phyloP scores from a whole-genome alignment of 2,888 invertebrate genomes.

The Drosophila prolongata region DNA sequence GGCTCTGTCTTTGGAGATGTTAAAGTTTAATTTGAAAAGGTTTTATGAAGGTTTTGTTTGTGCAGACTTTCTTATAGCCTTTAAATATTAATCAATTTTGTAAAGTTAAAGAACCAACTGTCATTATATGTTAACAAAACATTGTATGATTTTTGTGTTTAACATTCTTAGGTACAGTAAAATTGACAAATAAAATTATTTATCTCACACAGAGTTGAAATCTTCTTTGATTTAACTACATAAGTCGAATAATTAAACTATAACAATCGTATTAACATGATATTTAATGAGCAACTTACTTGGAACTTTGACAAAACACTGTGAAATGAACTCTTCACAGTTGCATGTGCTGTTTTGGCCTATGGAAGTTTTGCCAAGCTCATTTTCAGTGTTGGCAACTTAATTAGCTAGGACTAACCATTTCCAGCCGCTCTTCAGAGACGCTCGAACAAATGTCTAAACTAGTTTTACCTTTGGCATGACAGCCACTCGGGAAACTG shows the following conservation, averaged over 20 bases:
- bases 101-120: no score
- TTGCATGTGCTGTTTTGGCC: not conserved
- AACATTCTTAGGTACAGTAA: no score
- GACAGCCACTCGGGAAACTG: conserved; percentile 28
- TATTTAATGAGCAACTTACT: not conserved
- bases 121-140: no score
- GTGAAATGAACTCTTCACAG: not conserved
- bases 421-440: conserved; percentile 8
- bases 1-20: not conserved
- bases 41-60: no score
- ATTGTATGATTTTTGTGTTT: no score
- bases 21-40: not conserved
- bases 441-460: conserved; percentile 19
- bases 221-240: no score
- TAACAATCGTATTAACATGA: not conserved
- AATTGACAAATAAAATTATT: no score
- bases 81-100: no score
- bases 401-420: conserved; percentile 23
- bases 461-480: conserved; percentile 34
- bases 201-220: no score
- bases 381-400: conserved; percentile 3
- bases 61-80: no score
- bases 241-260: no score
- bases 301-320: not conserved
- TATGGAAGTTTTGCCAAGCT: conserved; percentile 1